Evolutionary conservation across 2,797 vertebrate genomes (phyloP).

Genomic region (Furcifer pardalis): DNA sequence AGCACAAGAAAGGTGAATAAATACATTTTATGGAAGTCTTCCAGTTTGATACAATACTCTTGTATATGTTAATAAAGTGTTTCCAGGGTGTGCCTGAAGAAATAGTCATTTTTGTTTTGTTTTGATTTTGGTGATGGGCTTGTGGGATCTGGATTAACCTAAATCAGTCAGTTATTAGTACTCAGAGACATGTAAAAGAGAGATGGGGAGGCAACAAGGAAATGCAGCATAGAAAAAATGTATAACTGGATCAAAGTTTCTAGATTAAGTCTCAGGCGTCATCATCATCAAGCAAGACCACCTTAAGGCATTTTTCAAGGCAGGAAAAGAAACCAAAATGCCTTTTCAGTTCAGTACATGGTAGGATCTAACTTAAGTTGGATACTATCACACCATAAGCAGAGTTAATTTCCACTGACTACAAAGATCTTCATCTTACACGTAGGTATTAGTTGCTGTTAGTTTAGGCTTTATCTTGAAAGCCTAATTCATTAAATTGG

Average conservation of each 20-base stretch:
- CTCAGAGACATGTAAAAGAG: background rate
- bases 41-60: conserved; percentile 15
- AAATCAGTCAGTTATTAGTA: conserved; percentile 30
- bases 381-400: background rate
- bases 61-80: conserved; percentile 22
- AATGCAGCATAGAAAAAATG: background rate
- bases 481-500: background rate
- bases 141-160: conserved; percentile 23
- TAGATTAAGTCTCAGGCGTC: conserved; percentile 19
- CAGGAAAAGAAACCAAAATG: conserved; percentile 1
- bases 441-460: no score
- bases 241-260: conserved; percentile 37
- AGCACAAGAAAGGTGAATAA: conserved; percentile 31
- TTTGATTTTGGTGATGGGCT: background rate
- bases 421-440: background rate
- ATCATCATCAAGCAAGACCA: background rate
- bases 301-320: background rate
- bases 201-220: conserved; percentile 24
- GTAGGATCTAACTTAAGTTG: background rate
- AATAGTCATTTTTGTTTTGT: background rate
- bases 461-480: background rate
- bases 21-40: conserved; percentile 32
- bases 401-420: background rate
- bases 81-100: conserved; percentile 13
- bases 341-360: background rate